These are phyloP conservation scores for Sminthurides aquaticus DNA, from an alignment of 2,888 invertebrate species.

Conservation along the genomic window DNA sequence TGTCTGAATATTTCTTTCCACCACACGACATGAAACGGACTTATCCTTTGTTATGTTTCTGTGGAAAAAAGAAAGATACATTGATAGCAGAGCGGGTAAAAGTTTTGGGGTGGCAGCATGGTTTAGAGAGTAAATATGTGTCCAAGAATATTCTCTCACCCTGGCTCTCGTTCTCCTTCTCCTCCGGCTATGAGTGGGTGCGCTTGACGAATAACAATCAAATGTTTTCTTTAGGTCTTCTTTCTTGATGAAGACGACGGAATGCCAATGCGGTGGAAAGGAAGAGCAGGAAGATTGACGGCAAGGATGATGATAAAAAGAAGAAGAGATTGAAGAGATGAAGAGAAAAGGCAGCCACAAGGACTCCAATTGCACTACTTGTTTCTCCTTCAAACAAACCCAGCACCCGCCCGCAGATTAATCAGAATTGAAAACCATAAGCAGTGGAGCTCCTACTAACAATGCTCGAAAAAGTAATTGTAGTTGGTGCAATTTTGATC, in stretches of 20 bases:
- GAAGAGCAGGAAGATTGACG: too few relatives aligned
- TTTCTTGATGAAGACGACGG: background rate
- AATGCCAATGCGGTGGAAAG: too few relatives aligned
- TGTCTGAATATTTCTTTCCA: background rate
- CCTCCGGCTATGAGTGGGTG: background rate
- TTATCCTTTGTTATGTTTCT: too few relatives aligned
- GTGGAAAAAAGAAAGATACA: too few relatives aligned
- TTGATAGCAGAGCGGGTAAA: background rate
- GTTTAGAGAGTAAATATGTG: background rate
- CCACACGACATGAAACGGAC: too few relatives aligned
- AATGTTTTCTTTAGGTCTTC: background rate
- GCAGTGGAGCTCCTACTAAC: too few relatives aligned
- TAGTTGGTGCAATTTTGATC: background rate
- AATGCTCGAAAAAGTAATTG: background rate
- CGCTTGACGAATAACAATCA: background rate
- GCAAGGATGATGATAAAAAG: background rate
- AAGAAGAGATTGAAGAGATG: too few relatives aligned
- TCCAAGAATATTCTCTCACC: background rate
- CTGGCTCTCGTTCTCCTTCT: background rate
- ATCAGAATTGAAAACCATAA: too few relatives aligned
- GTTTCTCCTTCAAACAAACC: too few relatives aligned
- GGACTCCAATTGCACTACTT: too few relatives aligned
- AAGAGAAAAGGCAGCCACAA: too few relatives aligned
- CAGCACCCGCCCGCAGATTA: background rate
- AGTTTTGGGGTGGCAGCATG: background rate